phyloP scores from a whole-genome alignment of 1,140 invertebrate genomes.

The Berghia stephanieae region DNA sequence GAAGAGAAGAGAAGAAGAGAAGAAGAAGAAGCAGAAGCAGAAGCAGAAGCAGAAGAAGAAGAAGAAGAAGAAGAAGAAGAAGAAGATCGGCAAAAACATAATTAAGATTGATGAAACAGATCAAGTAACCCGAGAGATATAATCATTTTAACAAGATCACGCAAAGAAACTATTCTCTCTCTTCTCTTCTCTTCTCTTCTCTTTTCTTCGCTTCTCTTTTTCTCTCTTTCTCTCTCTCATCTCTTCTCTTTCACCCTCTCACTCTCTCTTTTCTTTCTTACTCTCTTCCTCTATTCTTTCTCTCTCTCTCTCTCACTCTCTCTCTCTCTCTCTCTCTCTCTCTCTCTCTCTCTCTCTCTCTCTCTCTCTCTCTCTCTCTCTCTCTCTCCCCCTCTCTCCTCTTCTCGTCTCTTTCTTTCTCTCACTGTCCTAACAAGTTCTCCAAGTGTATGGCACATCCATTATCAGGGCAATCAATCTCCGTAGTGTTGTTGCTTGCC shows the following conservation, averaged over 20 bases:
- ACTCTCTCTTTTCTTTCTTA: background rate
- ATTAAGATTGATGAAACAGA: background rate
- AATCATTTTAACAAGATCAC: background rate
- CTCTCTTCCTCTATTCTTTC: background rate
- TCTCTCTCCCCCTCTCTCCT: background rate
- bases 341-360: background rate
- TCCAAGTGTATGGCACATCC: no score
- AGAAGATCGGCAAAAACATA: background rate
- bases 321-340: slow-evolving; percentile 1
- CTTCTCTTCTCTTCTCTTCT: background rate
- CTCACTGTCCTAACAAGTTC: no score
- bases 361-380: background rate
- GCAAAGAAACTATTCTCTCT: background rate
- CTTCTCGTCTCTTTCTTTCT: background rate
- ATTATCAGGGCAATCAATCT: no score
- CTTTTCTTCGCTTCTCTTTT: background rate
- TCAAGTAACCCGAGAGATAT: background rate
- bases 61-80: background rate
- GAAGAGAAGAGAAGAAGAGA: background rate
- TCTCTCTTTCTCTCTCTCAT: background rate
- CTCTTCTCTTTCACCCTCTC: background rate
- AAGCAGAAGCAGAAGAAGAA: background rate
- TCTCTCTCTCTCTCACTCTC: background rate
- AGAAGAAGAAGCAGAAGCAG: background rate
- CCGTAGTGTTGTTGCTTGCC: no score